phyloP scores from a whole-genome alignment of 92 coral and sea anemone genomes.

The Porites lobata region DNA sequence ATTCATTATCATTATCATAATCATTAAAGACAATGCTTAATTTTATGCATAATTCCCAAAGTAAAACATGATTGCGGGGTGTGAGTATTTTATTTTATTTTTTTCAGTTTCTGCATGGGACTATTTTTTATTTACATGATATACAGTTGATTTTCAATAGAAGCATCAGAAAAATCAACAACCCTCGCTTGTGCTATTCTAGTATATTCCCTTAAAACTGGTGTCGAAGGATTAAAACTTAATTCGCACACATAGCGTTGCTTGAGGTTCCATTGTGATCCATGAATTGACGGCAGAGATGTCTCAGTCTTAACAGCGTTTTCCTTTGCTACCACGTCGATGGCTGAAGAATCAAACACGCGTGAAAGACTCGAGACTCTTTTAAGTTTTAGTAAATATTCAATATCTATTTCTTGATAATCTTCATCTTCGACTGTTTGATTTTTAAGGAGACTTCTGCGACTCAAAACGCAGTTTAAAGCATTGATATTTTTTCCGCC shows the following conservation, averaged over 20 bases:
- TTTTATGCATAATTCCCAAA: too few relatives aligned
- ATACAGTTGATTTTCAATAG: slow-evolving; percentile 16
- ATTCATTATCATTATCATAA: too few relatives aligned
- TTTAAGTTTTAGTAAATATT: slow-evolving; percentile 37
- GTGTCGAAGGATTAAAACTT: slow-evolving; percentile 54
- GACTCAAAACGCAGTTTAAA: slow-evolving; percentile 62
- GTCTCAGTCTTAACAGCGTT: slow-evolving; percentile 22
- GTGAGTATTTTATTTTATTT: too few relatives aligned
- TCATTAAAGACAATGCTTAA: too few relatives aligned
- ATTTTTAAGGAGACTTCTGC: slow-evolving; percentile 13
- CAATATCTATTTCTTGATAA: slow-evolving; percentile 65
- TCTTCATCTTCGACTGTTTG: slow-evolving; percentile 57
- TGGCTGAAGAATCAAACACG: slow-evolving; percentile 34
- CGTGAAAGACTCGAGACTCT: background rate
- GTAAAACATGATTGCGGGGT: too few relatives aligned
- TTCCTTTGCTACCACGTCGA: slow-evolving; percentile 65
- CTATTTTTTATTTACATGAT: slow-evolving; percentile 1
- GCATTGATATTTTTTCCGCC: slow-evolving; percentile 33
- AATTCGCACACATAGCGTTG: slow-evolving; percentile 61
- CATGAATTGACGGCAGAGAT: slow-evolving; percentile 58
- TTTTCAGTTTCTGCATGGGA: too few relatives aligned
- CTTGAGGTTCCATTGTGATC: slow-evolving; percentile 62
- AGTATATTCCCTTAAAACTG: slow-evolving; percentile 73
- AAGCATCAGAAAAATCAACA: slow-evolving; percentile 46
- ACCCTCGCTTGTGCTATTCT: slow-evolving; percentile 62